Percentiles rank a stretch among this genome's conserved stretches.
phyloP scores from a whole-genome alignment of 2,797 vertebrate species.

The Diplodus puntazzo region DNA sequence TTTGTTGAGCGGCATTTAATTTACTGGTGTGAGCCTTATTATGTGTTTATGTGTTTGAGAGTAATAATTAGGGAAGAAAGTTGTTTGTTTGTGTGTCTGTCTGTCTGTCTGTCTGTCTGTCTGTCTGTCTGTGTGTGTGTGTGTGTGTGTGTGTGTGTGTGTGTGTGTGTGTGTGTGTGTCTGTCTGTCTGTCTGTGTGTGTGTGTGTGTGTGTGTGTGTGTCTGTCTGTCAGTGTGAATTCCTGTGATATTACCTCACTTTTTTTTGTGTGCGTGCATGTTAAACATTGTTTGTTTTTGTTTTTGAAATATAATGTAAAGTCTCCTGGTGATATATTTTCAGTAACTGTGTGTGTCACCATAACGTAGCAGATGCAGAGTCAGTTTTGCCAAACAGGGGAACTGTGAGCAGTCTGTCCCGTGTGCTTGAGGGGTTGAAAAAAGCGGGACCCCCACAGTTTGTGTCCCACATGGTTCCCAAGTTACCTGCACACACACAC shows the following conservation, averaged over 20 bases:
- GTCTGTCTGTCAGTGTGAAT: too few species aligned
- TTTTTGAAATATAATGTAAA: not conserved
- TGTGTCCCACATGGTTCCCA: not conserved
- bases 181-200: not conserved
- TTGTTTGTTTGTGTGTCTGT: not conserved
- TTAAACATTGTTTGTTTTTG: not conserved
- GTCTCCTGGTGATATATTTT: not conserved
- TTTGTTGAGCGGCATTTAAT: not conserved
- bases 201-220: not conserved
- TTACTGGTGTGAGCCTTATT: not conserved
- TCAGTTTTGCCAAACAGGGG: conserved; percentile 18
- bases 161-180: not conserved
- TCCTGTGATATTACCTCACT: not conserved
- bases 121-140: not conserved
- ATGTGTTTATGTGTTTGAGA: not conserved
- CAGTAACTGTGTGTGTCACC: not conserved
- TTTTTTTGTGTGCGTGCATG: not conserved
- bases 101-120: not conserved
- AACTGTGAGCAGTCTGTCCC: conserved; percentile 42
- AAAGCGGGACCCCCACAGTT: not conserved
- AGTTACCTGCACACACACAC: conserved; percentile 2
- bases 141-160: not conserved
- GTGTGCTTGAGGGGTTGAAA: conserved; percentile 1
- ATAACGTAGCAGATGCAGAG: conserved; percentile 20
- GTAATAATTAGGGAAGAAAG: not conserved